A percentile compares a stretch with the other conserved stretches of the same genome.
Conservation (phyloP, 2,113 vertebrate species). For the Panthera tigris region DNA sequence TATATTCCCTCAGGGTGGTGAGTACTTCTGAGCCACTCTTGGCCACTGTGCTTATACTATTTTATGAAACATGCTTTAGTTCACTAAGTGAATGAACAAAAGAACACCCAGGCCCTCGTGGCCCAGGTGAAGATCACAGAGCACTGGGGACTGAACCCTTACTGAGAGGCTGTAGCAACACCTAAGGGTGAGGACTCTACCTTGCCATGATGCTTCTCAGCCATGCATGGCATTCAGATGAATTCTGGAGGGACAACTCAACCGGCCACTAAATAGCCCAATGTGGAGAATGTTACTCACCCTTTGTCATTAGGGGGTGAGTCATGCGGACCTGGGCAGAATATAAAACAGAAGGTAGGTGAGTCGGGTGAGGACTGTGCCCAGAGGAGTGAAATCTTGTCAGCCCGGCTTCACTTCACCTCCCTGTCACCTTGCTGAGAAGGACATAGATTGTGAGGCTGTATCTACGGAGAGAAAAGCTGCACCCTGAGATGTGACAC, state of each 20-base stretch:
- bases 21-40: not conserved
- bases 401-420: not conserved
- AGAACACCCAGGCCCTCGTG: accelerated
- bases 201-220: not conserved
- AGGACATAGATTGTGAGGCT: accelerated
- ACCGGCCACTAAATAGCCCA: not conserved
- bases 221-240: not conserved
- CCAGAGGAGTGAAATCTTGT: not conserved
- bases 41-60: not conserved
- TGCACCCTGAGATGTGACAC: not conserved
- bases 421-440: not conserved
- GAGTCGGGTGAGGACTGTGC: not conserved
- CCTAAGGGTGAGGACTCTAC: accelerated
- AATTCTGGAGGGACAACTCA: not conserved
- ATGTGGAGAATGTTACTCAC: not conserved
- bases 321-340: not conserved
- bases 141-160: accelerated
- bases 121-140: not conserved
- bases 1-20: not conserved
- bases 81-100: not conserved
- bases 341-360: not conserved
- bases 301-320: not conserved
- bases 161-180: accelerated
- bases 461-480: not conserved
- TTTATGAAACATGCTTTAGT: not conserved